Percentiles rank a stretch among this genome's conserved stretches.
phyloP scores from a whole-genome alignment of 2,113 vertebrate species.

The Osmerus mordax region DNA sequence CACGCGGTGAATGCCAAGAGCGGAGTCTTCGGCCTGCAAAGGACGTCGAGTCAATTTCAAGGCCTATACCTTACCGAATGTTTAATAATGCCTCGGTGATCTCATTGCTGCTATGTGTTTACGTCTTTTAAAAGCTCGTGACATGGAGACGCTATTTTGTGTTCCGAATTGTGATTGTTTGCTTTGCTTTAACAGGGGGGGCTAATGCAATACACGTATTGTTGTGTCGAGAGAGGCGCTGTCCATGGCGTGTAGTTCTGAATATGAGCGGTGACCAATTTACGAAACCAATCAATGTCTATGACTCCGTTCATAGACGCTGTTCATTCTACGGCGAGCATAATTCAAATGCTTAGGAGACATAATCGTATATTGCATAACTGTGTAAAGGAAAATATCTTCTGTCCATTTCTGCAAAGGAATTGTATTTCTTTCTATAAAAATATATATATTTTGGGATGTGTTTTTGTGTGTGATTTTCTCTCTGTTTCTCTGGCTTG shows the following conservation, averaged over 20 bases:
- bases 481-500: too few species aligned
- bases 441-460: too few species aligned
- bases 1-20: constrained; percentile 96
- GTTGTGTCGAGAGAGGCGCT: neutral
- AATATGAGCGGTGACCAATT: neutral
- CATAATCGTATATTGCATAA: too few species aligned
- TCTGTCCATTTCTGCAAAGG: too few species aligned
- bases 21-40: constrained; percentile 49
- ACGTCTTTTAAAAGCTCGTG: neutral
- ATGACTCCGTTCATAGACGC: too few species aligned
- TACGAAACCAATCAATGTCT: too few species aligned
- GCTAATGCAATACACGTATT: neutral
- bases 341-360: too few species aligned
- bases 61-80: neutral
- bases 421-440: too few species aligned
- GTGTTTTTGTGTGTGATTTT: too few species aligned
- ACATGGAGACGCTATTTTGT: neutral
- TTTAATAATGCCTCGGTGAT: neutral
- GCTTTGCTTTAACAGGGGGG: neutral
- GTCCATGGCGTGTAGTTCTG: neutral
- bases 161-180: neutral
- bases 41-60: neutral
- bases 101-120: neutral
- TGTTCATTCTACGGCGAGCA: too few species aligned
- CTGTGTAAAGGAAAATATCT: too few species aligned